Base-by-base conservation (phyloP, 2,113 vertebrate species). In the Psophia crepitans region DNA sequence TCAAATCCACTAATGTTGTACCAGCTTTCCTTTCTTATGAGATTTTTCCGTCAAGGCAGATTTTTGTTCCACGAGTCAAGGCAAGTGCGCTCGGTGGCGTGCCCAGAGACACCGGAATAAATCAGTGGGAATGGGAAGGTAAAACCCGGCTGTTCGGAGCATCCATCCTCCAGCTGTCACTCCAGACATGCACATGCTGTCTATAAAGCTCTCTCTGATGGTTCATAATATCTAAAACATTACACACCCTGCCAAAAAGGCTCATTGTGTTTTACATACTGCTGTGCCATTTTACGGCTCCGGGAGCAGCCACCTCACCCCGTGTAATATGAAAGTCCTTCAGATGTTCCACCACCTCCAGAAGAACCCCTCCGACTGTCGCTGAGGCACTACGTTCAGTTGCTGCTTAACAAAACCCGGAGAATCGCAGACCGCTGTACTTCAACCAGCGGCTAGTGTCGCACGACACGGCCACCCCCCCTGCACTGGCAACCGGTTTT, bases 381-480 rank as follows among this genome's bases (percentile, higher is more conserved):
- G 3, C 26, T 66, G 37, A 57, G 44, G 4, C 28, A 54, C 49
- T 24, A 10, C 5, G 4, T n/a, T 8, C 39, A 28, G 15, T 3
- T 30, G 66, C 69, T 51, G 37, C 6, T 41, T 76, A 18, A 37
- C 35, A 68, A 22, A 84, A 76, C 2, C 1, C 33, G 21, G 84
- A 16, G 49, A 22, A n/a, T 28, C 2, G 0, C 5, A 43, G 49
- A 48, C 4, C 33, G 0, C 16, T 57, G 26, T 3, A 6, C 54
- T 11, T 33, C 26, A 58, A n/a, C 16, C 26, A 10, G 28, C 22
- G 48, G 14, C 37, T 16, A 8, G 39, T 2, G 58, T 14, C 56
- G 39, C 46, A 21, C 6, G 12, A 2, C 22, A 30, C 49, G 33
- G 1, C 0, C 13, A 35, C 9, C 24, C 5, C 21, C 35, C 24